Evolutionary conservation across 2,888 invertebrate species (phyloP).

Genomic region (Aelia acuminata): DNA sequence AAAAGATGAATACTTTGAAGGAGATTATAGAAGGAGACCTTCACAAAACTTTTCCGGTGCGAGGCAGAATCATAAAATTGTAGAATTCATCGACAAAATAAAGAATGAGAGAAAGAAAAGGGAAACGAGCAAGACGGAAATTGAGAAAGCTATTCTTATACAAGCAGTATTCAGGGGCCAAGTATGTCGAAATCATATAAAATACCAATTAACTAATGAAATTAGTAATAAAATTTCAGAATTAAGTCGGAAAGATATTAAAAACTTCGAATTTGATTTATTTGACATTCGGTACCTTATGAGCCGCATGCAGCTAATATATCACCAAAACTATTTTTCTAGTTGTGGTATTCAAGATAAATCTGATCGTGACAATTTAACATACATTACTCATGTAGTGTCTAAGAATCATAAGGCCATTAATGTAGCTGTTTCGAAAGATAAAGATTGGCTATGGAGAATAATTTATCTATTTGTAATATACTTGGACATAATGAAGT

Average conservation of each 20-base stretch:
- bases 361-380: background rate
- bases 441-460: background rate
- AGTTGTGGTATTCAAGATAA: background rate
- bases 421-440: background rate
- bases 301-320: background rate
- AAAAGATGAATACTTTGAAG: conserved; percentile 39
- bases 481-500: background rate
- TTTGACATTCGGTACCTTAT: background rate
- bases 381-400: background rate
- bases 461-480: background rate
- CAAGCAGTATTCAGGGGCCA: background rate
- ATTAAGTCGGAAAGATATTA: background rate
- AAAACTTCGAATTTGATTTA: background rate
- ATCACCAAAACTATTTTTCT: background rate
- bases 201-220: background rate
- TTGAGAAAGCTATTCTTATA: background rate
- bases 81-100: background rate
- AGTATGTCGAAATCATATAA: background rate
- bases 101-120: conserved; percentile 30
- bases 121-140: background rate
- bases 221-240: conserved; percentile 6
- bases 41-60: conserved; percentile 8
- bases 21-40: conserved; percentile 32
- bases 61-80: background rate
- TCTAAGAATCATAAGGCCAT: background rate